These are phyloP conservation scores for Acanthosoma haemorrhoidale DNA, from an alignment of 2,888 invertebrate species.

Conservation along the genomic window DNA sequence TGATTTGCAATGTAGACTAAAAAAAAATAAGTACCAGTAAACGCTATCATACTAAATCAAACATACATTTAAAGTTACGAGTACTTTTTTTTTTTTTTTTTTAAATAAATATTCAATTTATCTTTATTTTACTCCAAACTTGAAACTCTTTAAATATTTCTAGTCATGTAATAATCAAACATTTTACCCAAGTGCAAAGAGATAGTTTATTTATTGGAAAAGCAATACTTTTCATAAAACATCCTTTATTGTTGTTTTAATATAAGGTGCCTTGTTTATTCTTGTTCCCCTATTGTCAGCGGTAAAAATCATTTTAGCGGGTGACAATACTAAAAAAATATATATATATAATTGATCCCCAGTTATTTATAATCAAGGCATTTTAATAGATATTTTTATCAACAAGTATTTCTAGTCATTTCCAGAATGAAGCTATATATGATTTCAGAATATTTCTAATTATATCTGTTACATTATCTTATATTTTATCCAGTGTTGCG, in stretches of 20 bases:
- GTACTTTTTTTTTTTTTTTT: neutral
- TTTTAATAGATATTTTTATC: constrained; percentile 6
- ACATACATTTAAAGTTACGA: neutral
- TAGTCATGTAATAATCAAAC: constrained; percentile 1
- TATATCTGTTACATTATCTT: constrained; percentile 23
- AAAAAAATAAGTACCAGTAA: too few relatives aligned
- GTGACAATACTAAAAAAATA: neutral
- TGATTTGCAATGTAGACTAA: too few relatives aligned
- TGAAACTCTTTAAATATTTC: neutral
- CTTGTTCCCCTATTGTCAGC: neutral
- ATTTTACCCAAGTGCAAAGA: neutral
- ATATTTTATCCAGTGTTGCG: constrained; percentile 36
- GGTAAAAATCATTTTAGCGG: neutral
- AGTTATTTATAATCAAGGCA: constrained; percentile 1
- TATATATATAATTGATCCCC: neutral
- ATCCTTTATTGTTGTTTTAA: constrained; percentile 6
- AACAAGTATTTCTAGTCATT: constrained; percentile 20
- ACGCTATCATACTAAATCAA: too few relatives aligned
- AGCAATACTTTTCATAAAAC: neutral
- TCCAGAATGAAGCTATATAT: constrained; percentile 19
- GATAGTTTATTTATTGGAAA: neutral
- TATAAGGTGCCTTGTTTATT: constrained; percentile 8
- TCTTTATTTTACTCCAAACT: neutral
- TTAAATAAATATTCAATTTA: neutral
- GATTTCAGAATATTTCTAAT: constrained; percentile 24